Evolutionary conservation across 2,113 vertebrate genomes (phyloP), one percentile per base, ranked within the genome.

Genomic region (Saccopteryx leptura): DNA sequence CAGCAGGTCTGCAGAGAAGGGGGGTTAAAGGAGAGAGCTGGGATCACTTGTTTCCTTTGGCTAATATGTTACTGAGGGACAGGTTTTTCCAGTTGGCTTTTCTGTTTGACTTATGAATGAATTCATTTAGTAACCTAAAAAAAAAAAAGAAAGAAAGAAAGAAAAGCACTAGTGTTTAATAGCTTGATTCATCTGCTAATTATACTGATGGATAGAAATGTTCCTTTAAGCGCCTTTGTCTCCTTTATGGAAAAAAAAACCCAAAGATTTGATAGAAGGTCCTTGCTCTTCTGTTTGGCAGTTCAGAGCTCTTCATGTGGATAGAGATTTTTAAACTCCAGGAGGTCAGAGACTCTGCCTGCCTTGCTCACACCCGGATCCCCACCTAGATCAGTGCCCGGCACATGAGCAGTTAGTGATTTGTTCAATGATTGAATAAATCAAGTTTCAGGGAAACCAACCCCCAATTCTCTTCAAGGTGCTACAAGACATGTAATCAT

Each of bases 41-140:
- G 87, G 85, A 96, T 94, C 88, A 7, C 83, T 96, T 5, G 7
- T 90, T 96, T 96, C 81, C 88, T 95, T 90, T 97, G 85, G 96
- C 95, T 97, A 96, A 93, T 94, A n/a, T 76, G 75, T 96, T 82
- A 96, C 93, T 23, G 86, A 96, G 83, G 75, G 96, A 96, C 94
- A 95, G 97, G 96, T 96, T 97, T 97, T 97, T 97, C 92, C 83
- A 93, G 92, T 95, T 93, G 65, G 56, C 58, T 95, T 97, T 97
- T 95, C 88, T 94, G 19, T 86, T 95, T 96, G 95, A 94, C 8
- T 10, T 80, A 93, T 96, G 95, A 96, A 93, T 93, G 78, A 89
- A 93, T 96, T 96, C 68, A 56, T 91, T 96, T 94, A 95, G 79
- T 94, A 78, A 84, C 83, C 33, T 31, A 24, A 48, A 61, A 39